Evolutionary conservation across 2,113 vertebrate species (phyloP).

Genomic region (Myiagra hebetior): DNA sequence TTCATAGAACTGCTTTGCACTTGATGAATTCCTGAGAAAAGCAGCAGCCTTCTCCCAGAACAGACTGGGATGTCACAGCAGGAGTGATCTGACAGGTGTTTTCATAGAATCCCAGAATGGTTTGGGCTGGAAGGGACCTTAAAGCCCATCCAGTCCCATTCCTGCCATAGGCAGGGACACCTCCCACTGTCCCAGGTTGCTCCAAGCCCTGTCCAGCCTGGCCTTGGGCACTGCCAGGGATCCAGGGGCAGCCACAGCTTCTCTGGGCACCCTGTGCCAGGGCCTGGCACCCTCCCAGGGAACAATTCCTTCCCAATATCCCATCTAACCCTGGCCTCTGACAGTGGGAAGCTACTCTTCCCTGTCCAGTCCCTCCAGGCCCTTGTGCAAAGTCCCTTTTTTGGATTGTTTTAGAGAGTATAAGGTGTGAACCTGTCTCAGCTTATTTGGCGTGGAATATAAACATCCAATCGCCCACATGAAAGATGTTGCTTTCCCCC

Average conservation of each 20-base stretch:
- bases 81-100: neutral
- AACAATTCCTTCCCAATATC: neutral
- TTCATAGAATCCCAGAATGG: no score
- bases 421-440: neutral
- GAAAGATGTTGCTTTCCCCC: neutral
- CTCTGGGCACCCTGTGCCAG: neutral
- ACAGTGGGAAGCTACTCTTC: neutral
- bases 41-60: neutral
- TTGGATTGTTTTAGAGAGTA: neutral
- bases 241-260: neutral
- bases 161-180: neutral
- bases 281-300: accelerated
- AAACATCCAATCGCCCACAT: neutral
- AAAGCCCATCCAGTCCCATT: accelerated
- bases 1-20: neutral
- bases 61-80: neutral
- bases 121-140: neutral
- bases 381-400: neutral
- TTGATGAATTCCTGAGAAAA: neutral
- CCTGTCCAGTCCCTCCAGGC: neutral
- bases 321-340: accelerated
- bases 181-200: accelerated
- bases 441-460: conserved; percentile 33
- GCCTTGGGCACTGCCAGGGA: accelerated
- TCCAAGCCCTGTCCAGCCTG: neutral